Conservation (phyloP, 2,113 vertebrate species). For the Baryphthengus martii region DNA sequence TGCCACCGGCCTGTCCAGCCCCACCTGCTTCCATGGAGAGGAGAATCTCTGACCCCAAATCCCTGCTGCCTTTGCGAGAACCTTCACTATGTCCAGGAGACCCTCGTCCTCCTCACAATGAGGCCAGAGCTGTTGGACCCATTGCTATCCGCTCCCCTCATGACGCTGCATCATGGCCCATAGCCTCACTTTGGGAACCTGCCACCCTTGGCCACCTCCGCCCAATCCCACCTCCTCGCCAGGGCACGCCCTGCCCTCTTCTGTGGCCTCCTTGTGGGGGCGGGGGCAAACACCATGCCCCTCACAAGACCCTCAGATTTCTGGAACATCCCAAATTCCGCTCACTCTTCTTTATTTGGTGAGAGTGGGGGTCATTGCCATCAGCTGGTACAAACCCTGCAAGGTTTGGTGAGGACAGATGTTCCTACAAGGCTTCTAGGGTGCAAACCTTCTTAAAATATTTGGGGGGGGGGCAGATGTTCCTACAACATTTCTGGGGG, state of each 20-base stretch:
- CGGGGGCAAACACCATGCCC: not conserved
- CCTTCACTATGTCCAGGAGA: not conserved
- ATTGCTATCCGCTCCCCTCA: not conserved
- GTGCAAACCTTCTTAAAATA: not conserved
- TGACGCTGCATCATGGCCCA: accelerated
- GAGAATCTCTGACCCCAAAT: not conserved
- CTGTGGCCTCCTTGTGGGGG: not conserved
- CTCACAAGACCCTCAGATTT: not conserved
- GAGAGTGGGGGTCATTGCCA: not conserved
- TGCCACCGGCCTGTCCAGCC: not conserved
- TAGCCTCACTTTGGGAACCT: accelerated
- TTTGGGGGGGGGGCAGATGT: not conserved
- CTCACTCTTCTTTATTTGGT: not conserved
- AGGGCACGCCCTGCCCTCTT: accelerated
- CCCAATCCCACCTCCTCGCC: not conserved
- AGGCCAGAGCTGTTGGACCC: too few relatives aligned
- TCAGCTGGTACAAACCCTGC: not conserved
- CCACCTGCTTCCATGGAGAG: constrained; percentile 18
- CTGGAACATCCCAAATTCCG: not conserved
- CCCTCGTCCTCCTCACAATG: not conserved
- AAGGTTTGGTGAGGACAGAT: not conserved
- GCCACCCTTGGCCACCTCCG: not conserved
- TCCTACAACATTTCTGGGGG: not conserved
- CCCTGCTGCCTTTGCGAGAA: accelerated
- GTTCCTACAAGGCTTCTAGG: not conserved